Percentiles rank a stretch among this genome's conserved stretches.
These are phyloP conservation scores for Synanthedon andrenaeformis DNA, from an alignment of 2,888 invertebrate species.

Conservation along the genomic window DNA sequence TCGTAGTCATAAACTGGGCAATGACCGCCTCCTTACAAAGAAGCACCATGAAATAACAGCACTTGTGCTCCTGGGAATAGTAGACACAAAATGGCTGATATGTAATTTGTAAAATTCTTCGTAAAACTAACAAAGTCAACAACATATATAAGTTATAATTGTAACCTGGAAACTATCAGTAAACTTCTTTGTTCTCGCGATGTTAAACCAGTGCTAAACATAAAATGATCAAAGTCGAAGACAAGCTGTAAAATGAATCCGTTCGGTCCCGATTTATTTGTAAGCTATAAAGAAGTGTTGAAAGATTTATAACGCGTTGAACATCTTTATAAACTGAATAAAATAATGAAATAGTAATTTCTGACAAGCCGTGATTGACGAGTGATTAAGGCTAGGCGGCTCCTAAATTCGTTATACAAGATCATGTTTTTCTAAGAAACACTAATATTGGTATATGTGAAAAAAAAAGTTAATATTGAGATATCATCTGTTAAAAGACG, in stretches of 20 bases:
- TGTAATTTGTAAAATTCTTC: neutral
- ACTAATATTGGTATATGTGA: too few species aligned
- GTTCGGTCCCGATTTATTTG: constrained; percentile 16
- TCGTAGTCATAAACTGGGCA: too few species aligned
- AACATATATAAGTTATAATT: neutral
- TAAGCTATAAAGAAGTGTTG: constrained; percentile 17
- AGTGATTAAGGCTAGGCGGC: too few species aligned
- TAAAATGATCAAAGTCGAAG: constrained; percentile 24
- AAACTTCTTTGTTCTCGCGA: constrained; percentile 11
- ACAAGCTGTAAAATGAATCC: constrained; percentile 15
- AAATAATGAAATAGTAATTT: too few species aligned
- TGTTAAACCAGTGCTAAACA: constrained; percentile 17
- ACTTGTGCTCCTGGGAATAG: neutral
- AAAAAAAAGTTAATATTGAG: too few species aligned
- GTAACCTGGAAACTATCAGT: constrained; percentile 5
- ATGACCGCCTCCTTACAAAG: neutral
- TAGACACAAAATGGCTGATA: neutral
- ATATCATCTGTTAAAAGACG: too few species aligned
- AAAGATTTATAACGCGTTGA: constrained; percentile 20
- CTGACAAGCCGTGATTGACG: too few species aligned
- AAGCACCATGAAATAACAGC: neutral
- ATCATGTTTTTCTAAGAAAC: too few species aligned
- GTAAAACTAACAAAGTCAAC: too few species aligned
- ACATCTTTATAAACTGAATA: neutral
- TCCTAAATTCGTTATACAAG: too few species aligned